These are phyloP conservation scores for Hippocampus zosterae DNA, from an alignment of 2,113 vertebrate species.

Conservation along the genomic window DNA sequence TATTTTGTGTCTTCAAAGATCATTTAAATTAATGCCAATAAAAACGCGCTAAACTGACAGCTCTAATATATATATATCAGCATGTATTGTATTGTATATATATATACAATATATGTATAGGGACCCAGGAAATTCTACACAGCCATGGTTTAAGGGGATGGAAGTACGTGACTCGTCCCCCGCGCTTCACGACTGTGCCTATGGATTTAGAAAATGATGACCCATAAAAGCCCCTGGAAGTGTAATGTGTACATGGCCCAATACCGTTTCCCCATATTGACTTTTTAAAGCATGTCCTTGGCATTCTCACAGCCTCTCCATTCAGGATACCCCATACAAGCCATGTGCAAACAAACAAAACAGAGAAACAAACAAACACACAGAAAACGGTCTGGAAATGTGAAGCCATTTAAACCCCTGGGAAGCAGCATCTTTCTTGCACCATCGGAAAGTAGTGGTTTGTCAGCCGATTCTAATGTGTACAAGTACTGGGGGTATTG, in stretches of 20 bases:
- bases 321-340: neutral
- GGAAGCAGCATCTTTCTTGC: conserved; percentile 14
- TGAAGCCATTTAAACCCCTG: neutral
- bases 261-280: neutral
- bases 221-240: conserved; percentile 1
- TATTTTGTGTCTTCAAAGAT: too few relatives aligned
- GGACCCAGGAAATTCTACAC: neutral
- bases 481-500: neutral
- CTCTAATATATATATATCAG: too few relatives aligned
- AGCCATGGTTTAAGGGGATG: neutral
- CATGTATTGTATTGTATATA: too few relatives aligned
- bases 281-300: neutral
- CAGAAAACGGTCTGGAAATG: neutral
- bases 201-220: neutral
- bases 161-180: neutral
- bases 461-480: neutral
- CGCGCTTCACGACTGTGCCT: neutral
- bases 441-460: neutral
- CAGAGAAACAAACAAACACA: neutral
- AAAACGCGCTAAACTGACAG: too few relatives aligned
- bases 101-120: too few relatives aligned
- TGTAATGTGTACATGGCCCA: neutral
- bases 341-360: neutral
- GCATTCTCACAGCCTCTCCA: neutral
- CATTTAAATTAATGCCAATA: too few relatives aligned